These are phyloP conservation scores for Anguilla obscura DNA, from an alignment of 2,797 vertebrate species.

Conservation along the genomic window DNA sequence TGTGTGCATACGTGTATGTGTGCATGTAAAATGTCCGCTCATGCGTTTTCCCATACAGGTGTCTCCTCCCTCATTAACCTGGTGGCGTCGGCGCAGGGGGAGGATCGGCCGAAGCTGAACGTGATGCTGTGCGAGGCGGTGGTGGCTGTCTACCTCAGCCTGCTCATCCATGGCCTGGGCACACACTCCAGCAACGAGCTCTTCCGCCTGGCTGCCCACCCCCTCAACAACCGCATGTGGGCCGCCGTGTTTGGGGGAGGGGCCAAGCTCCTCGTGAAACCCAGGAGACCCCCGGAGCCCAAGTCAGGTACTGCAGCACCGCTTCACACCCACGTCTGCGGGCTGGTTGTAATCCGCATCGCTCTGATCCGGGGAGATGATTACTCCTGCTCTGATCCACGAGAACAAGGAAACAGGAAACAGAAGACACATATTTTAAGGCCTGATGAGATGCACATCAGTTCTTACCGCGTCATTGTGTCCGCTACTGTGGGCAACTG, in stretches of 20 bases:
- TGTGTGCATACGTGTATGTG: neutral
- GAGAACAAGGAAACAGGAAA: constrained; percentile 31
- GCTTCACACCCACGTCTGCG: neutral
- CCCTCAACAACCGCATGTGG: constrained; percentile 94
- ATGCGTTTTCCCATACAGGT: constrained; percentile 65
- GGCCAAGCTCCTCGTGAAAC: constrained; percentile 89
- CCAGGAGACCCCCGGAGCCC: constrained; percentile 82
- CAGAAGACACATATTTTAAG: constrained; percentile 56
- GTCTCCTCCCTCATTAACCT: constrained; percentile 94
- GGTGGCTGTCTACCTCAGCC: constrained; percentile 90
- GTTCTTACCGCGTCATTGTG: constrained; percentile 60
- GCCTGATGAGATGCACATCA: constrained; percentile 58
- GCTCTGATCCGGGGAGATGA: neutral
- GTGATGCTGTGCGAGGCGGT: constrained; percentile 93
- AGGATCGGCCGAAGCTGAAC: constrained; percentile 89
- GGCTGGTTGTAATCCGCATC: neutral
- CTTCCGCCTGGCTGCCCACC: constrained; percentile 93
- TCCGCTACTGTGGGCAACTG: constrained; percentile 35
- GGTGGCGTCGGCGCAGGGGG: constrained; percentile 85
- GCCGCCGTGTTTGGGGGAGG: constrained; percentile 95
- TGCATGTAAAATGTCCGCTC: neutral
- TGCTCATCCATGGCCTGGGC: constrained; percentile 92
- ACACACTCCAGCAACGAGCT: constrained; percentile 93
- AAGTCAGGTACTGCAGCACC: constrained; percentile 77
- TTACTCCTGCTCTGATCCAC: neutral